Evolutionary conservation across 2,113 vertebrate genomes (phyloP).

Genomic region (Typhlomys cinereus): DNA sequence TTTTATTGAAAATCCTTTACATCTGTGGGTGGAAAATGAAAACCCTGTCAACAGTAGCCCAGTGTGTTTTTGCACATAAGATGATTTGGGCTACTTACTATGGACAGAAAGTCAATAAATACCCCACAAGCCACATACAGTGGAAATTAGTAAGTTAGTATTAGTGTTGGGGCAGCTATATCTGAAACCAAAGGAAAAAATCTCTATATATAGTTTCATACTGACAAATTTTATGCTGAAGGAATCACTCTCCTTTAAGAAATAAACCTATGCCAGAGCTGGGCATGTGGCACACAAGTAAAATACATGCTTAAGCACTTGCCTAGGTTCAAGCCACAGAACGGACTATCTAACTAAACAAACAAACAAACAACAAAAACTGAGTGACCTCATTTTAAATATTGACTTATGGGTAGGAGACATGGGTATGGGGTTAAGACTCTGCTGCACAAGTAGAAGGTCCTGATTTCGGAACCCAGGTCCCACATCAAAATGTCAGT

Average conservation of each 20-base stretch:
- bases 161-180: neutral
- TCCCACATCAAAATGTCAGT: too few species aligned
- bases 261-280: neutral
- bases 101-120: conserved; percentile 43
- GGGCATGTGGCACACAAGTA: neutral
- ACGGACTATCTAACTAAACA: too few species aligned
- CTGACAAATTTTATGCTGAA: neutral
- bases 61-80: conserved; percentile 52
- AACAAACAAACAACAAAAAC: too few species aligned
- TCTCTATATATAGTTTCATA: neutral
- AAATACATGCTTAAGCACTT: neutral
- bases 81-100: neutral
- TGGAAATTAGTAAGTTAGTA: neutral
- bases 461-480: too few species aligned
- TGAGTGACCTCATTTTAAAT: too few species aligned
- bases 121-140: neutral
- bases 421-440: too few species aligned
- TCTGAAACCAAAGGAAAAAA: conserved; percentile 10
- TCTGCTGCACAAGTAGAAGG: too few species aligned
- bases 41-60: conserved; percentile 61
- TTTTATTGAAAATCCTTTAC: conserved; percentile 62
- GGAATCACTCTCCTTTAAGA: neutral
- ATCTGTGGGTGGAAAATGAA: conserved; percentile 75
- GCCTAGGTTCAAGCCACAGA: neutral
- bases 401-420: too few species aligned